A percentile compares a stretch with the other conserved stretches of the same genome.
phyloP scores from a whole-genome alignment of 2,888 invertebrate species.

The Eupelmus urozonus region DNA sequence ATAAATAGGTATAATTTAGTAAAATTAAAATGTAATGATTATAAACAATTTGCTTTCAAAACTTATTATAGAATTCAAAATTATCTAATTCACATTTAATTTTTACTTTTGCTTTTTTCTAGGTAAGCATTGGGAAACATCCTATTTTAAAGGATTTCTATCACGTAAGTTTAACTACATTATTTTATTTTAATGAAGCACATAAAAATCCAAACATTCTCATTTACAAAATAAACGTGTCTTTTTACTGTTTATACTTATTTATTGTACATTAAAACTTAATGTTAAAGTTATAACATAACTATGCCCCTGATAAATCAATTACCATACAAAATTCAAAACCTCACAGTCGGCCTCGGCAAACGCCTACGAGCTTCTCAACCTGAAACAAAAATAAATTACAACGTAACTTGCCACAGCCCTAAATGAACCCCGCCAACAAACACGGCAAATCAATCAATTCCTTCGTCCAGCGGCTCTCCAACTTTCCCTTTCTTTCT shows the following conservation, averaged over 20 bases:
- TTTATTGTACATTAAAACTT: no score
- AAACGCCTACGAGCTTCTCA: not conserved
- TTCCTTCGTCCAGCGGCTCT: constrained; percentile 13
- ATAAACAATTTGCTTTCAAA: no score
- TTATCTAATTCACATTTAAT: not conserved
- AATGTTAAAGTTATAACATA: no score
- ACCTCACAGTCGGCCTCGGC: no score
- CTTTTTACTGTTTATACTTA: no score
- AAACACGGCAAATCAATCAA: constrained; percentile 55
- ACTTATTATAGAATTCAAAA: no score
- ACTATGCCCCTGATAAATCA: no score
- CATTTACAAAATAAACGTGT: no score
- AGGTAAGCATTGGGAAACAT: not conserved
- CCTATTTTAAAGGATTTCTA: not conserved
- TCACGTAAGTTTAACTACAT: not conserved
- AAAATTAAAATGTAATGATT: no score
- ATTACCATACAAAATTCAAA: no score
- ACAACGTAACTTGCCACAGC: not conserved
- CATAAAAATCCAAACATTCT: no score
- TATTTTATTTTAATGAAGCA: not conserved
- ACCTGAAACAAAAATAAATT: not conserved
- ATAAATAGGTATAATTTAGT: no score
- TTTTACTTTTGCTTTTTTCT: not conserved
- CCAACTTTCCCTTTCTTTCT: constrained; percentile 25
- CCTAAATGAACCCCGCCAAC: constrained; percentile 32